Percentiles rank a stretch among this genome's conserved stretches.
Evolutionary conservation across 1,140 invertebrate genomes (phyloP).

Genomic region (Probaryconus sp.): DNA sequence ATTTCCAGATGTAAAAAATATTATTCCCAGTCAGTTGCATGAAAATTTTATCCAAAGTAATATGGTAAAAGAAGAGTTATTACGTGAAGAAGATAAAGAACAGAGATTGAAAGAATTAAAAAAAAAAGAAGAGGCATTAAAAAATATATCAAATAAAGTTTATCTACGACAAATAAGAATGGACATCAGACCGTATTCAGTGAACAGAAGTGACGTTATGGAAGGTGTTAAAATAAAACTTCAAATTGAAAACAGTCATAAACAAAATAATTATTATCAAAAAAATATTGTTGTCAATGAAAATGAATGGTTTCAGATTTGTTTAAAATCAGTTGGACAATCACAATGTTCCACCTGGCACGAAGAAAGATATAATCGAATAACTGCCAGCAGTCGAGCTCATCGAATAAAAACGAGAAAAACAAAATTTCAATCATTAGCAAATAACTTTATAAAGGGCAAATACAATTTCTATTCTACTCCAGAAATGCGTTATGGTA

Average conservation of each 20-base stretch:
- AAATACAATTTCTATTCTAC: background rate
- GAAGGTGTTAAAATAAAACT: background rate
- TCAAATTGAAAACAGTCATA: background rate
- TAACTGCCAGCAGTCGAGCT: slow-evolving; percentile 2
- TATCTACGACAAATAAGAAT: background rate
- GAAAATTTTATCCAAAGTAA: background rate
- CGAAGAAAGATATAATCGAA: slow-evolving; percentile 2
- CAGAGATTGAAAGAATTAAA: background rate
- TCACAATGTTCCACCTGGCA: background rate
- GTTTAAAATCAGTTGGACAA: background rate
- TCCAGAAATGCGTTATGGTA: slow-evolving; percentile 4
- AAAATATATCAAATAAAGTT: background rate
- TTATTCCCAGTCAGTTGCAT: too few species aligned
- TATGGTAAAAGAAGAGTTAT: background rate
- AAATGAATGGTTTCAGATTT: background rate
- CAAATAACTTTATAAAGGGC: too few species aligned
- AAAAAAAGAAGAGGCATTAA: background rate
- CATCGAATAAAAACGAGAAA: background rate
- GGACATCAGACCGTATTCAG: background rate
- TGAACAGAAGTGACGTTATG: background rate
- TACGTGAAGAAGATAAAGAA: background rate
- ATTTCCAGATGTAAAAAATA: too few species aligned
- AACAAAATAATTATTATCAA: background rate
- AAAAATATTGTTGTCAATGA: slow-evolving; percentile 1
- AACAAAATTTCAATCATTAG: too few species aligned